Evolutionary conservation across 1,140 invertebrate genomes (phyloP), one percentile per base, ranked within the genome.

Genomic region (Teleogryllus occipitalis): DNA sequence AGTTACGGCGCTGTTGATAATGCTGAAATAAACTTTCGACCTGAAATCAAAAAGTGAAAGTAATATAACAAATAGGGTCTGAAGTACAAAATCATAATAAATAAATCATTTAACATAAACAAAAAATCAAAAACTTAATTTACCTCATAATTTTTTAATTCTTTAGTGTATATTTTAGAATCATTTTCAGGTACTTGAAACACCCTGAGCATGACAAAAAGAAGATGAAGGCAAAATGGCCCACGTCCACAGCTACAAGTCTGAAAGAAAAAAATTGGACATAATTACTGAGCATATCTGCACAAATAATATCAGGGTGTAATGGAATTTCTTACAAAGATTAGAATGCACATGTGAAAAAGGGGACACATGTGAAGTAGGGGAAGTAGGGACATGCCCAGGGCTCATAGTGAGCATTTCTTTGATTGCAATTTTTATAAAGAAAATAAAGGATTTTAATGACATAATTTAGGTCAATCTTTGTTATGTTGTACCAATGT

Each of bases 201-300:
- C 14, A 88, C 88, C 73, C 87, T 81, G 75, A 88, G 83, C 87
- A 88, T 88, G 39, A 88, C 86, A 83, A 88, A 88, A 77, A 88
- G 81, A 7, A 88, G 82, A 83, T 88, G 88, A 47, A 88, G 85
- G 82, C 88, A 88, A 79, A 86, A 85, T 22, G 86, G 85, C 10
- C 85, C 84, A 75, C 84, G 84, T n/a, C 86, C 86, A 85, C 87
- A 88, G 72, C 84, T 87, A 80, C 87, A 88, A 21, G 84, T 86
- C 87, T 88, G 83, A 0, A 85, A 85, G 54, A 73, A n/a, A 72
- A 39, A 39, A 39, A 39, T 39, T 39, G 27, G 27, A 39, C 1
- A 39, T 39, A 39, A 39, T 39, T 39, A 39, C 27, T 39, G 27
- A 5, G 27, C 27, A 39, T 39, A 39, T 39, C 27, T 39, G 27